Evolutionary conservation across 2,113 vertebrate species (phyloP).

Genomic region (Phoenicopterus ruber): DNA sequence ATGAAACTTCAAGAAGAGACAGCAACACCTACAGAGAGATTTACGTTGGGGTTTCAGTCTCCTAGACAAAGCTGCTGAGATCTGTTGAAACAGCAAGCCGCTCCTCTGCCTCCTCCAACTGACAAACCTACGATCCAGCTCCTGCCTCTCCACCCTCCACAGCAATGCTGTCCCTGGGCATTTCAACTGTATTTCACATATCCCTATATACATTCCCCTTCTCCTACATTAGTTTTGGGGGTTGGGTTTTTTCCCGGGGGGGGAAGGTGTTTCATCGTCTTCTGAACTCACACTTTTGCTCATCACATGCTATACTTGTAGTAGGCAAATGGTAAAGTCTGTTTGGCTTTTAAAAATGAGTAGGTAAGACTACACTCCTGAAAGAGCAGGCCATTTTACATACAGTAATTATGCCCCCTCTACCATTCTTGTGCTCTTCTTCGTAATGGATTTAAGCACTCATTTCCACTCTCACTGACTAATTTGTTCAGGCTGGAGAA

Average conservation of each 20-base stretch:
- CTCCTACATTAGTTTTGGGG: background rate
- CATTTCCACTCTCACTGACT: background rate
- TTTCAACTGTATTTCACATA: background rate
- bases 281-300: background rate
- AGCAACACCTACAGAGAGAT: background rate
- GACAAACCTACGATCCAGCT: background rate
- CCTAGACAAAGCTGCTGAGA: background rate
- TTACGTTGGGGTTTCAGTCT: background rate
- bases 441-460: background rate
- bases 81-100: background rate
- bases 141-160: background rate
- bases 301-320: fast-evolving
- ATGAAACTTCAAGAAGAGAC: background rate
- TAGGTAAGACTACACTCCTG: background rate
- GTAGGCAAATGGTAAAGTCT: background rate
- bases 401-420: background rate
- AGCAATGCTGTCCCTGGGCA: background rate
- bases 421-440: background rate
- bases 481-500: too few relatives aligned
- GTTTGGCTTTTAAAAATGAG: background rate
- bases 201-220: background rate
- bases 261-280: background rate
- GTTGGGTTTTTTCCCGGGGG: background rate
- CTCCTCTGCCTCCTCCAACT: background rate
- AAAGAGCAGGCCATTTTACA: background rate